Evolutionary conservation across 2,888 invertebrate species (phyloP).

Genomic region (Trichopoda pennipes): DNA sequence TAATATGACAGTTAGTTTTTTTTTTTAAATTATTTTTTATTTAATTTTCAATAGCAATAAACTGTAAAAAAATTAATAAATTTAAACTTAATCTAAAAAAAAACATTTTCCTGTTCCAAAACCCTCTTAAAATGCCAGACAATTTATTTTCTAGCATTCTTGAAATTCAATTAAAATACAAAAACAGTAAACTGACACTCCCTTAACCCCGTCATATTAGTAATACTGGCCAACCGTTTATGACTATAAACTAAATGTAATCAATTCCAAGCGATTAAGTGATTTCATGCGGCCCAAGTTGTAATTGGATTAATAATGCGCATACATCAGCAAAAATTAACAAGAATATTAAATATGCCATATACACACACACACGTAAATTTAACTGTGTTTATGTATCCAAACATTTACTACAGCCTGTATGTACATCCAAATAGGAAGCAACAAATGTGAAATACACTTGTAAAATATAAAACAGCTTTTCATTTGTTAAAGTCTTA

Average conservation of each 20-base stretch:
- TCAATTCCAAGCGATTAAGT: conserved; percentile 77
- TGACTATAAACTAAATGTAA: conserved; percentile 62
- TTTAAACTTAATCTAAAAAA: too few relatives aligned
- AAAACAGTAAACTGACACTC: conserved; percentile 42
- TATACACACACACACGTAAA: conserved; percentile 10
- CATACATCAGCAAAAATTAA: conserved; percentile 70
- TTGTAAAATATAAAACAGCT: conserved; percentile 17
- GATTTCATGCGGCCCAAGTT: conserved; percentile 76
- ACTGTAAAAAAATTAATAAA: too few relatives aligned
- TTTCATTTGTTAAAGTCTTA: background rate
- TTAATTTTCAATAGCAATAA: too few relatives aligned
- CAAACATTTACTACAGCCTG: background rate
- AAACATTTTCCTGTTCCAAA: background rate
- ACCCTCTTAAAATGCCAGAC: background rate
- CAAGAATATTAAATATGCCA: conserved; percentile 47
- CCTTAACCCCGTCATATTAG: conserved; percentile 26
- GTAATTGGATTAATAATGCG: conserved; percentile 78
- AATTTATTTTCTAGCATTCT: conserved; percentile 26
- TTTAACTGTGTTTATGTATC: conserved; percentile 8
- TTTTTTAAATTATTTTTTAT: conserved; percentile 1
- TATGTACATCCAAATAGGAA: background rate
- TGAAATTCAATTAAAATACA: conserved; percentile 62
- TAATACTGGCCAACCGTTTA: conserved; percentile 47
- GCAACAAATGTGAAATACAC: conserved; percentile 57
- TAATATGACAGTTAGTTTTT: conserved; percentile 6